These are phyloP conservation scores for Nesogale talazaci DNA, from an alignment of 2,113 vertebrate species.

Conservation along the genomic window DNA sequence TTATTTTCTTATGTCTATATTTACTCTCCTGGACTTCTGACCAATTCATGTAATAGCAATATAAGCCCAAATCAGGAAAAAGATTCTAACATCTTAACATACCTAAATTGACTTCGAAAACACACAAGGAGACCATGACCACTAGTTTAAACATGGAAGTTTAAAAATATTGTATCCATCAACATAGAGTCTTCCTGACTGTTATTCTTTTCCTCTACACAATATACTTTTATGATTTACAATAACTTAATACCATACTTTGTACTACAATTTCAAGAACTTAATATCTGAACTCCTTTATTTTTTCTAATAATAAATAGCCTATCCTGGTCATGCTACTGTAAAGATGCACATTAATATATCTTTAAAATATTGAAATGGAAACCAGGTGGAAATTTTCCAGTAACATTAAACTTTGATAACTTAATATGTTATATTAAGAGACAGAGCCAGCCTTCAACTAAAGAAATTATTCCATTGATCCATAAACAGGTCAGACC, in stretches of 20 bases:
- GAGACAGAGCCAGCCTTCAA: constrained; percentile 46
- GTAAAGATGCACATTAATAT: constrained; percentile 43
- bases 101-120: too few species aligned
- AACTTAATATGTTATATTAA: constrained; percentile 65
- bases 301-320: neutral
- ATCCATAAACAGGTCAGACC: constrained; percentile 51
- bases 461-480: constrained; percentile 73
- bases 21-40: neutral
- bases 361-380: constrained; percentile 26
- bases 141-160: too few species aligned
- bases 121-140: too few species aligned
- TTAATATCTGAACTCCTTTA: constrained; percentile 33
- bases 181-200: neutral
- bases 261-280: constrained; percentile 16
- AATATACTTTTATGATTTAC: neutral
- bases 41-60: neutral
- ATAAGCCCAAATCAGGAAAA: neutral
- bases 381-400: constrained; percentile 49
- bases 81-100: too few species aligned
- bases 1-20: too few species aligned
- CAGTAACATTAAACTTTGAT: constrained; percentile 62
- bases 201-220: constrained; percentile 6
- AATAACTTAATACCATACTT: constrained; percentile 10
- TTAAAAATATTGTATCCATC: too few species aligned
- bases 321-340: neutral